These are phyloP conservation scores for Caenorhabditis brenneri DNA, from an alignment of 1,140 invertebrate genomes.

Conservation along the genomic window DNA sequence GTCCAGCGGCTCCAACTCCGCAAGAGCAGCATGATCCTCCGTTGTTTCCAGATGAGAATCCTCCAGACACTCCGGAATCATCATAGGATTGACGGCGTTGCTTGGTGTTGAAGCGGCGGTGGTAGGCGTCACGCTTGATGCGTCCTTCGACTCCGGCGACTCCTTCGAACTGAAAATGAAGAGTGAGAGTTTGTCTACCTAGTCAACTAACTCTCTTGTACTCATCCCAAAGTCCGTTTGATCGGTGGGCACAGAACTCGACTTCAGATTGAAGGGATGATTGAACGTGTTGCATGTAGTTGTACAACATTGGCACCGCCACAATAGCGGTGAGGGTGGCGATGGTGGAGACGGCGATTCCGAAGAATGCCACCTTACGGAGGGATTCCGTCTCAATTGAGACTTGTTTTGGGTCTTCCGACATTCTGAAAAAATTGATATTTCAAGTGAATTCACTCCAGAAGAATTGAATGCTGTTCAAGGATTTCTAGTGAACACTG, in stretches of 20 bases:
- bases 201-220: constrained; percentile 44
- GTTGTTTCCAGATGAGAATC: not conserved
- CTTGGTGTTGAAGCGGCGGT: not conserved
- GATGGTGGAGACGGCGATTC: constrained; percentile 53
- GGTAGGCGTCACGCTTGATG: constrained; percentile 40
- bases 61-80: not conserved
- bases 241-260: constrained; percentile 51
- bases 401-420: constrained; percentile 37
- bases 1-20: no score
- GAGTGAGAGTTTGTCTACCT: not conserved
- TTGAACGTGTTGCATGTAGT: constrained; percentile 59
- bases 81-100: not conserved
- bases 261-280: constrained; percentile 54
- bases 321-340: constrained; percentile 56
- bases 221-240: constrained; percentile 51
- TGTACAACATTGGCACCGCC: constrained; percentile 56
- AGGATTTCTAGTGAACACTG: no score
- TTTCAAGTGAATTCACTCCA: no score
- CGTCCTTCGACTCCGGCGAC: constrained; percentile 30
- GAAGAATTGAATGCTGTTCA: no score
- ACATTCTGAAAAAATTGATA: constrained; percentile 42
- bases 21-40: constrained; percentile 53
- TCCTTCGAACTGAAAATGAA: constrained; percentile 14
- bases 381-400: constrained; percentile 49
- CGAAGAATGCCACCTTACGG: constrained; percentile 57